Evolutionary conservation across 1,140 invertebrate species (phyloP), one percentile per base, ranked within the genome.

Genomic region (Tribolium madens): DNA sequence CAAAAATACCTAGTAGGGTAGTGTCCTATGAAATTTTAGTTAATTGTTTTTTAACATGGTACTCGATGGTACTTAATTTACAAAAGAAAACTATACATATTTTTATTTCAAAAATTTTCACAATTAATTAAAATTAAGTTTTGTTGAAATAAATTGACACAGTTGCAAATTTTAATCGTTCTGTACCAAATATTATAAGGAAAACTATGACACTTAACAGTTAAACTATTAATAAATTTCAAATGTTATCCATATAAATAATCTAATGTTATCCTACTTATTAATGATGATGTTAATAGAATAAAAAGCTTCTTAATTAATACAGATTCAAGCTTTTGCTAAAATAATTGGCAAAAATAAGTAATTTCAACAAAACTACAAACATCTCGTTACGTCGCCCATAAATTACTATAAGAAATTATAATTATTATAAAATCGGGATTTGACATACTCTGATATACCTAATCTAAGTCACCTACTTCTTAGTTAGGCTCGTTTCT

Each of bases 381-480:
- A 42, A 7, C n/a, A 42, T 9, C n/a, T 42, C n/a, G 36, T 42
- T 42, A 10, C 2, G 9, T n/a, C 36, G 36, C 7, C n/a, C 36
- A 42, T 42, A 42, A 42, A 42, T 42, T 42, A 42, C n/a, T 4
- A 42, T 42, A 4, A 42, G n/a, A 42, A 26, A 42, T 42, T 42
- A 42, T 10, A 9, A 10, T n/a, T 42, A 42, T 42, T 42, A 42
- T 42, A 42, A 42, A 4, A 42, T 42, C 36, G 36, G 36, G 36
- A 42, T 42, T 7, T 42, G 36, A 42, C 36, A 42, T 42, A 42
- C 36, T 42, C 48, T 17, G 48, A 50, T 50, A 15, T 17, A n/a
- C n/a, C n/a, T n/a, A 17, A 50, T 50, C 13, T 50, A 50, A 50
- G 48, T 50, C 48, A 50, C 48, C 48, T 50, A 50, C 5, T 50